Base-by-base conservation (phyloP, 2,113 vertebrate species). In the Coregonus clupeaformis region DNA sequence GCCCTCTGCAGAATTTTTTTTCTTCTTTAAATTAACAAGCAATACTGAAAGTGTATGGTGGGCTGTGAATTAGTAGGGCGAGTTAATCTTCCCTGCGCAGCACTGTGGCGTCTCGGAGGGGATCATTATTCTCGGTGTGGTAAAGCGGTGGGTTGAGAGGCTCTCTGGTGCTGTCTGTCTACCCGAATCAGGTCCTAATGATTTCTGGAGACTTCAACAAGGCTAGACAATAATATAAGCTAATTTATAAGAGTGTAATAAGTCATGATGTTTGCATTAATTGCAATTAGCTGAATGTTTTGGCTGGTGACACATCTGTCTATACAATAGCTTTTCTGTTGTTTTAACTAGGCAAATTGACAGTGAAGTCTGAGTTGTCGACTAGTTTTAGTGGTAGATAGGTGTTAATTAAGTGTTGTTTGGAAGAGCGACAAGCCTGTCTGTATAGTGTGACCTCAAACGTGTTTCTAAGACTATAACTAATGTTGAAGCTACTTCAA, bases 71-170 rank as follows among this genome's bases (percentile, higher is more conserved):
- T 59, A 78, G 49, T 62, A 27, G 71, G 71, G 30, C 65, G 42
- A 27, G 67, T 74, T 81, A 71, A 80, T 87, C 74, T 86, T 71
- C 36, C 22, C 25, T 47, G 75, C 71, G 62, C 14, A 30, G n/a
- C 59, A 6, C 32, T 24, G 6, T 20, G 25, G 64, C 7, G 67
- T 85, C 87, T 84, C 89, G 1, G 49, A 83, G 83, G 88, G 69
- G 49, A 71, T 89, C 79, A 85, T 92, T 90, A 90, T 77, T 83
- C 75, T 85, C 79, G 78, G 70, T 76, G 80, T 66, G 74, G 68
- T 80, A 79, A 81, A 85, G 84, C 63, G 24, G 9, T 18, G 16
- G 5, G 73, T 60, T 7, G 57, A 18, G 52, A 55, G 57, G 57
- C 57, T 52, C 5, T 52, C 16, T 5, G 3, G 49, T 52, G 14